Conservation (phyloP, 2,113 vertebrate species). For the Gorilla gorilla region DNA sequence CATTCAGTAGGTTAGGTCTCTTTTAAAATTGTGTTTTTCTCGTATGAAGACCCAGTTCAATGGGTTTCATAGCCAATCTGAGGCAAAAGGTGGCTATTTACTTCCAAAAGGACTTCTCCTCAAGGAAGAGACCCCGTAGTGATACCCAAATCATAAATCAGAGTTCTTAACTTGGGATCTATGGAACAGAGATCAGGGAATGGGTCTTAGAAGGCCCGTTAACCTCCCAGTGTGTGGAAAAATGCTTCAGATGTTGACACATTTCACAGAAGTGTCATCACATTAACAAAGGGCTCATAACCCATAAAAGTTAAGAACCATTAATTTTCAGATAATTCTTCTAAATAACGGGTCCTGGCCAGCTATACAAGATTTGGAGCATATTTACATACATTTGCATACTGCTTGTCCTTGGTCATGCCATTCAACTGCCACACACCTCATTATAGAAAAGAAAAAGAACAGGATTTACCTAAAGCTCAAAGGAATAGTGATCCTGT, state of each 20-base stretch:
- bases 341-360: neutral
- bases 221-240: neutral
- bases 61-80: neutral
- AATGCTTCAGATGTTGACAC: neutral
- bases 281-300: neutral
- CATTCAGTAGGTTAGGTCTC: neutral
- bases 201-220: neutral
- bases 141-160: neutral
- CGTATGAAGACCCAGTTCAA: neutral
- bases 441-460: conserved; percentile 54
- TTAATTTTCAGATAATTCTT: neutral
- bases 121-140: neutral
- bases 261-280: neutral
- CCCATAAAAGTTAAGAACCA: neutral
- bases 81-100: neutral
- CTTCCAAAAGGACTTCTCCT: neutral
- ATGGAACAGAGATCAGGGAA: neutral
- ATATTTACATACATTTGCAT: conserved; percentile 53
- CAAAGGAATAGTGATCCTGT: conserved; percentile 58
- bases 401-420: neutral
- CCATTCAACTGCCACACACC: neutral
- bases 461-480: conserved; percentile 46
- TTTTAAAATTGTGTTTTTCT: neutral
- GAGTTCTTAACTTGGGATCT: neutral
- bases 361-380: neutral